phyloP scores from a whole-genome alignment of 2,797 vertebrate species.

The Channallabes apus region DNA sequence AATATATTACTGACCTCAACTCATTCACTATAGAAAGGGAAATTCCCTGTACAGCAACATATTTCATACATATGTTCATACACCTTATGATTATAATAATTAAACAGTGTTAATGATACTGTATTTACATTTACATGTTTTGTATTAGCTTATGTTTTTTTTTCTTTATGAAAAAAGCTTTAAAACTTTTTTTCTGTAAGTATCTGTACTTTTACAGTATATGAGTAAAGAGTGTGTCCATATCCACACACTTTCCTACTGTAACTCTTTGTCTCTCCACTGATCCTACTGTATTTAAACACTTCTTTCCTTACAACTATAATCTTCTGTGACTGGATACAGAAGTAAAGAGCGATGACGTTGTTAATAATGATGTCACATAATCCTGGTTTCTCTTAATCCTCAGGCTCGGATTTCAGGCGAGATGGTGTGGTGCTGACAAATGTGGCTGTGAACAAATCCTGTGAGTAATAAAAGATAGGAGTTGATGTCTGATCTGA shows the following conservation, averaged over 20 bases:
- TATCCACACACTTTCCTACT: background rate
- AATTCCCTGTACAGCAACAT: too few species aligned
- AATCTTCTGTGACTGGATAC: background rate
- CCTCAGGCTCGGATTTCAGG: conserved; percentile 43
- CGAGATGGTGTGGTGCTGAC: background rate
- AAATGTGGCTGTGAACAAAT: background rate
- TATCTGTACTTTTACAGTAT: background rate
- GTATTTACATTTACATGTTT: background rate
- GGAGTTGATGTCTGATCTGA: background rate
- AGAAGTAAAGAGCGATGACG: too few species aligned
- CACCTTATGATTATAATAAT: background rate
- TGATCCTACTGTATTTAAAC: background rate
- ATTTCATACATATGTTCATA: too few species aligned
- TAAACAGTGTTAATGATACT: background rate
- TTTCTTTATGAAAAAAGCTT: background rate
- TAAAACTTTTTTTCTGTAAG: background rate
- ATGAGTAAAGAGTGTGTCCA: background rate
- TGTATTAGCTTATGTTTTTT: background rate
- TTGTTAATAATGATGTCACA: background rate
- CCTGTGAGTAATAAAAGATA: background rate
- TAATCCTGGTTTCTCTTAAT: conserved; percentile 25
- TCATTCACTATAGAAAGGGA: too few species aligned
- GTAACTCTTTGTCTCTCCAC: background rate
- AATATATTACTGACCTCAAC: too few species aligned
- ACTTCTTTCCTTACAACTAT: background rate